phyloP scores from a whole-genome alignment of 2,797 vertebrate genomes.

The Epinephelus coioides region DNA sequence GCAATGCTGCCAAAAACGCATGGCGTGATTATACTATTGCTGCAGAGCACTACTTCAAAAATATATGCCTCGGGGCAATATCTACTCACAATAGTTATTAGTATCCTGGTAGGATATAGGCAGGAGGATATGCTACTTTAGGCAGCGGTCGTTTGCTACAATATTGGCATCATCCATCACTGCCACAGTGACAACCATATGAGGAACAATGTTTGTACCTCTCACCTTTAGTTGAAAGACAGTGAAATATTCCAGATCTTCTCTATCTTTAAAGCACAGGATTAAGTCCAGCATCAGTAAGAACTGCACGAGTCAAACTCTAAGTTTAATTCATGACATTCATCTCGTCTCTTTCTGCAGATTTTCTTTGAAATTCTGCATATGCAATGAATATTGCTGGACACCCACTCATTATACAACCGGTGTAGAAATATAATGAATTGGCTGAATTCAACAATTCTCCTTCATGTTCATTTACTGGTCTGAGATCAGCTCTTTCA shows the following conservation, averaged over 20 bases:
- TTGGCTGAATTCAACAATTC: conserved; percentile 23
- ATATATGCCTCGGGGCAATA: conserved; percentile 19
- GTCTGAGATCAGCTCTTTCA: conserved; percentile 29
- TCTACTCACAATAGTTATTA: conserved; percentile 19
- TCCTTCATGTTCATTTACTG: conserved; percentile 21
- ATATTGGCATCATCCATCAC: conserved; percentile 37
- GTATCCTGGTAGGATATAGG: conserved; percentile 23
- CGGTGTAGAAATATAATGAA: conserved; percentile 17
- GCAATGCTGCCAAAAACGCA: conserved; percentile 23
- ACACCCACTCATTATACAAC: conserved; percentile 21
- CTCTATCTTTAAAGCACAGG: background rate
- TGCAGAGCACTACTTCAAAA: conserved; percentile 8
- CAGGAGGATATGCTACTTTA: conserved; percentile 32
- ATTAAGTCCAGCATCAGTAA: background rate
- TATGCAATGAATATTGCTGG: conserved; percentile 10
- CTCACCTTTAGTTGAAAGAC: conserved; percentile 20
- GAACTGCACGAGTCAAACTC: conserved; percentile 9
- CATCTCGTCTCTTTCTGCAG: conserved; percentile 12
- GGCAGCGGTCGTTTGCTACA: conserved; percentile 16
- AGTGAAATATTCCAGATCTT: background rate
- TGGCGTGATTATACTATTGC: conserved; percentile 9
- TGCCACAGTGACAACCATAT: conserved; percentile 10
- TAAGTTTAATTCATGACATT: conserved; percentile 21
- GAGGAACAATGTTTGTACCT: conserved; percentile 16
- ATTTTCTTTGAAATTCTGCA: conserved; percentile 32